A percentile compares a stretch with the other conserved stretches of the same genome.
Evolutionary conservation across 2,888 invertebrate species (phyloP).

Genomic region (Cyclophora punctaria): DNA sequence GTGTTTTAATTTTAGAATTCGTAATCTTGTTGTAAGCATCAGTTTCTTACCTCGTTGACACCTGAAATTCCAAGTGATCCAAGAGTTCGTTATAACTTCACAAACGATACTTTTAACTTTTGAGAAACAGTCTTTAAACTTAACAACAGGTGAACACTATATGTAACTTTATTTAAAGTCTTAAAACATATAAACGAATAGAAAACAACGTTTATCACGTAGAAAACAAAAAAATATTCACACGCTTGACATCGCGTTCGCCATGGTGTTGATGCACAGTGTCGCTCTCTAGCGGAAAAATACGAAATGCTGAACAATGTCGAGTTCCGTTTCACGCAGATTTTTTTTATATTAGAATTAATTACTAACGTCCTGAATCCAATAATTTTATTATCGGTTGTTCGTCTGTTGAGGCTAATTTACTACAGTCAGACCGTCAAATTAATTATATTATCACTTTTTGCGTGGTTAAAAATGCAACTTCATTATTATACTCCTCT

Average conservation of each 20-base stretch:
- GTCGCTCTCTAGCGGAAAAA: constrained; percentile 39
- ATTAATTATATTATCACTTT: too few relatives aligned
- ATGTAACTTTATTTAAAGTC: constrained; percentile 44
- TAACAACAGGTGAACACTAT: constrained; percentile 42
- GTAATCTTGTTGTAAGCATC: constrained; percentile 57
- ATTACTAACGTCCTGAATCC: too few relatives aligned
- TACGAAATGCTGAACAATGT: constrained; percentile 15
- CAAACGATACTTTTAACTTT: constrained; percentile 63
- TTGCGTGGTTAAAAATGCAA: too few relatives aligned
- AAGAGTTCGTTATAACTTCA: constrained; percentile 70
- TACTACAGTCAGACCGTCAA: too few relatives aligned
- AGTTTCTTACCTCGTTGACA: constrained; percentile 74
- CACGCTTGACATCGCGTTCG: constrained; percentile 65
- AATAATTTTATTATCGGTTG: too few relatives aligned
- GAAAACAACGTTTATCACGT: constrained; percentile 57
- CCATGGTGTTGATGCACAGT: constrained; percentile 63
- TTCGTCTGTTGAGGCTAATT: too few relatives aligned
- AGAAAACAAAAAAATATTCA: constrained; percentile 70
- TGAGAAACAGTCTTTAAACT: constrained; percentile 41
- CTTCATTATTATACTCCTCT: too few relatives aligned
- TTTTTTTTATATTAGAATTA: not conserved
- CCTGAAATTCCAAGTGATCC: constrained; percentile 69
- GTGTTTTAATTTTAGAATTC: constrained; percentile 53
- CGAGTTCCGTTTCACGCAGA: constrained; percentile 30
- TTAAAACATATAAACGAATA: constrained; percentile 57